Base-by-base conservation (phyloP, 2,888 invertebrate genomes). In the Cheilosia scutellata region DNA sequence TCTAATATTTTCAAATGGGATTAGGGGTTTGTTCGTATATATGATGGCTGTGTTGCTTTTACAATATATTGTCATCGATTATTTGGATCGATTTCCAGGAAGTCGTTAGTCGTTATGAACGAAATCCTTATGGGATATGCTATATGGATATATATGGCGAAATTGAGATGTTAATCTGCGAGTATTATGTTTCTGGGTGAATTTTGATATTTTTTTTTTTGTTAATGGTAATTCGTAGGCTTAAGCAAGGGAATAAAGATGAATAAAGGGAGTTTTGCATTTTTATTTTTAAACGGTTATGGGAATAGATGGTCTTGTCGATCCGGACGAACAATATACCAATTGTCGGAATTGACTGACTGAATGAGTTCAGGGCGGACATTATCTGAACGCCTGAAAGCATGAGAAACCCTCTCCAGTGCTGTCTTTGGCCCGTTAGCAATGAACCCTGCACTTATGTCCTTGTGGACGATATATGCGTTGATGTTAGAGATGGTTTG, bases 71-170 rank as follows among this genome's bases (percentile, higher is more conserved):
- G 75, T 82, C 75, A 70, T 75, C 27, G 75, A 75, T 72, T 55
- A 82, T 66, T 65, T 31, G 82, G 57, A 83, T 83, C 72, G 27
- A 76, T 82, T 77, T 77, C 58, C 65, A 55, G 82, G 66, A 82
- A 66, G 72, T 77, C 47, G 58, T 70, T 76, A 71, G 42, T 40
- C 40, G 40, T 83, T 62, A 27, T 47, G 53, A 66, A 60, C 25
- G 51, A 60, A 65, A 47, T 60, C 53, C 63, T 78, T 63, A 25
- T 31, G 65, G 63, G 57, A 78, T 57, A 42, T 29, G 33, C 4
- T n/a, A 53, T 53, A 53, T 70, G 31, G 11, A 53, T 57, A 40
- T 57, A 40, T 29, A 72, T 74, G 57, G 53, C 47, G 53, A 72
- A 78, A 78, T 72, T 66, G 72, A 72, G 77, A 77, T 72, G 72